Percentiles rank a stretch among this genome's conserved stretches.
phyloP scores from a whole-genome alignment of 2,113 vertebrate genomes.

The Phrynosoma blainvillii region DNA sequence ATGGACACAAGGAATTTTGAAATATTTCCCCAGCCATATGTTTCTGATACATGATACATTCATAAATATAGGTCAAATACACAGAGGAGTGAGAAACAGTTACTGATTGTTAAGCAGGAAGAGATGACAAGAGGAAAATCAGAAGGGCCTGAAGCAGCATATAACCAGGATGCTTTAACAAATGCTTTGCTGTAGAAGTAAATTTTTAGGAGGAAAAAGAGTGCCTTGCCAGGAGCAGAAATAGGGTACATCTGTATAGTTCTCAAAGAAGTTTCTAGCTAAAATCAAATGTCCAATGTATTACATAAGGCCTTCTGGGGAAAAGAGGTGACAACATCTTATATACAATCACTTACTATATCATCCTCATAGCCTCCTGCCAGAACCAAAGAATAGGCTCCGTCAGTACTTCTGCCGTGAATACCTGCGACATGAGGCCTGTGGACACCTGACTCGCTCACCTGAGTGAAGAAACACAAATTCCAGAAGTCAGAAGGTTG shows the following conservation, averaged over 20 bases:
- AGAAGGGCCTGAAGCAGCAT: not conserved
- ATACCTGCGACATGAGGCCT: slow-evolving; percentile 96
- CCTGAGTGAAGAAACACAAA: slow-evolving; percentile 67
- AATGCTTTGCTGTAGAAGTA: not conserved
- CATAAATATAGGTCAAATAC: too few species aligned
- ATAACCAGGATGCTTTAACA: not conserved
- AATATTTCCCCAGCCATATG: not conserved
- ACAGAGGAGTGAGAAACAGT: too few species aligned
- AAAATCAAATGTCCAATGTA: too few species aligned
- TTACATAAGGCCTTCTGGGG: too few species aligned
- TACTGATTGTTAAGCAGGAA: not conserved
- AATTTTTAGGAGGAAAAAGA: too few species aligned
- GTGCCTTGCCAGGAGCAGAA: too few species aligned
- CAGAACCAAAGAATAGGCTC: slow-evolving; percentile 92
- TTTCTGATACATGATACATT: too few species aligned
- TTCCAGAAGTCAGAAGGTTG: fast-evolving
- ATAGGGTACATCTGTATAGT: too few species aligned
- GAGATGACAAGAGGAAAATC: not conserved
- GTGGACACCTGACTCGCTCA: slow-evolving; percentile 94
- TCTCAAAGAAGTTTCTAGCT: too few species aligned
- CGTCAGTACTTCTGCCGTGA: slow-evolving; percentile 94
- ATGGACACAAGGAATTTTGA: not conserved
- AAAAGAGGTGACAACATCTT: too few species aligned
- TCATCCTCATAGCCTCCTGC: slow-evolving; percentile 98
- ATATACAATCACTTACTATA: slow-evolving; percentile 76